Conservation (phyloP, 2,113 vertebrate species). For the Condylura cristata region DNA sequence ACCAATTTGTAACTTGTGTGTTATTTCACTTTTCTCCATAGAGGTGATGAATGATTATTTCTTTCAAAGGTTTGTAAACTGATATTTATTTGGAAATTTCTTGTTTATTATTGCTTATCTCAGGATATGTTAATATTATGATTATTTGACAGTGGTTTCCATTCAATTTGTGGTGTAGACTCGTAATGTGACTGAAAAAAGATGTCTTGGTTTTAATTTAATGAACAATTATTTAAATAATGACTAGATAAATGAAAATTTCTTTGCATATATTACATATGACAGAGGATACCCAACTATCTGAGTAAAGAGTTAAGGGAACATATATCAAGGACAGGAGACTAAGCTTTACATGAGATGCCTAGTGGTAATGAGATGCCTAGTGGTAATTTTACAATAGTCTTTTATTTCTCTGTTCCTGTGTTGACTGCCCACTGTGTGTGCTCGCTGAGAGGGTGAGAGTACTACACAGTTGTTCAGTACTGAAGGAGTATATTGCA, state of each 20-base stretch:
- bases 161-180: not conserved
- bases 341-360: not conserved
- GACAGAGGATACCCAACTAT: not conserved
- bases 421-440: not conserved
- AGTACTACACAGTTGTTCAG: not conserved
- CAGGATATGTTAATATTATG: not conserved
- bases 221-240: not conserved
- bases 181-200: not conserved
- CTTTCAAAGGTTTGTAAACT: not conserved
- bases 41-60: constrained; percentile 2
- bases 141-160: not conserved
- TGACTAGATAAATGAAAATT: not conserved
- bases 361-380: not conserved
- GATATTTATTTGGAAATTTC: not conserved
- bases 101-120: not conserved
- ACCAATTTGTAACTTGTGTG: constrained; percentile 19
- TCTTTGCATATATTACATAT: not conserved
- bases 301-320: not conserved
- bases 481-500: not conserved
- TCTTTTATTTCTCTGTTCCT: not conserved
- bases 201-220: not conserved
- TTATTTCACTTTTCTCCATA: not conserved
- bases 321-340: not conserved
- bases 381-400: not conserved
- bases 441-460: not conserved